phyloP scores from a whole-genome alignment of 2,797 vertebrate genomes.

The Hapalemur alaotrensis region DNA sequence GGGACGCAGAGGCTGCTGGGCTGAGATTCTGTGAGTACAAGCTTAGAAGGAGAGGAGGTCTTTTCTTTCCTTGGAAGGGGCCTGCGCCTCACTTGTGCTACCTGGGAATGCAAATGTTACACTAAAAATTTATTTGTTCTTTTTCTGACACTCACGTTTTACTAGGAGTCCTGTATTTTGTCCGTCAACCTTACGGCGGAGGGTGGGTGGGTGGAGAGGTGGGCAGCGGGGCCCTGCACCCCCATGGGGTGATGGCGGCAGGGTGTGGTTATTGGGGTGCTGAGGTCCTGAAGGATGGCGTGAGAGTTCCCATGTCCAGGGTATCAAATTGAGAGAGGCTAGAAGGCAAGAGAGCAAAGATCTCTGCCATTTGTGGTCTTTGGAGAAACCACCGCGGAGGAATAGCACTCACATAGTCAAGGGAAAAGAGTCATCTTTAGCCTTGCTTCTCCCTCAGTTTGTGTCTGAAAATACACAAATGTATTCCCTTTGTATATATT shows the following conservation, averaged over 20 bases:
- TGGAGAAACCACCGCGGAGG: not conserved
- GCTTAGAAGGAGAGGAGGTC: not conserved
- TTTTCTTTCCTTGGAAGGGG: not conserved
- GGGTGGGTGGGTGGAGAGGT: not conserved
- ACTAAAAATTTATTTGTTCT: not conserved
- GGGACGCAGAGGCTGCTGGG: not conserved
- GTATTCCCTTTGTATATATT: slow-evolving; percentile 63
- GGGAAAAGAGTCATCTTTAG: not conserved
- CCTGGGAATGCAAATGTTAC: not conserved
- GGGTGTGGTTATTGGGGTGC: not conserved
- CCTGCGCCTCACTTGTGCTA: not conserved
- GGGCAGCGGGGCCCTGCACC: not conserved
- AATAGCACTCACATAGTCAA: not conserved
- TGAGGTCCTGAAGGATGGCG: not conserved
- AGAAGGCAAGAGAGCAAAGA: not conserved
- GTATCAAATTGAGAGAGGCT: not conserved
- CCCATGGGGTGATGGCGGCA: fast-evolving
- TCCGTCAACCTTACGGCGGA: not conserved
- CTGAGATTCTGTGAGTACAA: not conserved
- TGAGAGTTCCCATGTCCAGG: not conserved
- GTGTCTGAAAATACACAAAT: slow-evolving; percentile 48
- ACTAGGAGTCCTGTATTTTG: not conserved
- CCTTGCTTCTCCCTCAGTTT: not conserved
- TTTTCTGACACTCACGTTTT: not conserved
- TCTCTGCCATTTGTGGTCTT: not conserved